Evolutionary conservation across 2,797 vertebrate species (phyloP).

Genomic region (Setipinna tenuifilis): DNA sequence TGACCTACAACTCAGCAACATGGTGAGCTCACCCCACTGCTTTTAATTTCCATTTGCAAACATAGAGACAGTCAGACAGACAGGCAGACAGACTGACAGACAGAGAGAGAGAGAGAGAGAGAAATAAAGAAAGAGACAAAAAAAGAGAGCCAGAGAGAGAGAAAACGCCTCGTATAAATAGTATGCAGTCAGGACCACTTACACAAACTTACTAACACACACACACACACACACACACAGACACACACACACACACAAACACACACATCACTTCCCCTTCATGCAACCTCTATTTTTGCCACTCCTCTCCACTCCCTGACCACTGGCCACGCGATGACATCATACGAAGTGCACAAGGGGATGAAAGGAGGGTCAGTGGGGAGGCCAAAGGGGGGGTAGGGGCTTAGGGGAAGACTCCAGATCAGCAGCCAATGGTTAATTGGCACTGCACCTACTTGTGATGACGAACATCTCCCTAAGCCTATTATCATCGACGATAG

Average conservation of each 20-base stretch:
- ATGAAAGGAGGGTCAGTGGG: not conserved
- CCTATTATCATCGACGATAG: too few relatives aligned
- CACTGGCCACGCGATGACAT: not conserved
- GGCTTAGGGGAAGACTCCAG: not conserved
- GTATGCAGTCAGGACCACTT: not conserved
- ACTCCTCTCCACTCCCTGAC: not conserved
- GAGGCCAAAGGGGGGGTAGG: not conserved
- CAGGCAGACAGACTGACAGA: not conserved
- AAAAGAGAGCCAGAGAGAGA: too few relatives aligned
- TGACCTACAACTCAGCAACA: not conserved
- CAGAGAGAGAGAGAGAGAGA: not conserved
- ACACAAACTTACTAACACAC: not conserved
- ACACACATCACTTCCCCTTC: not conserved
- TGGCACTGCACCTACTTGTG: too few relatives aligned
- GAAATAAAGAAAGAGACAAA: not conserved
- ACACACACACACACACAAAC: not conserved
- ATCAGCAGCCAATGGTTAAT: too few relatives aligned
- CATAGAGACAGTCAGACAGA: not conserved
- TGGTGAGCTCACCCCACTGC: not conserved
- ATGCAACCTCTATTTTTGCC: conserved; percentile 20
- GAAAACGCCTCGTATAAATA: not conserved
- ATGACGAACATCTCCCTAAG: too few relatives aligned
- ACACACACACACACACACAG: not conserved
- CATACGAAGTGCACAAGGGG: not conserved
- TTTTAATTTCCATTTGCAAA: not conserved